Base-by-base conservation (phyloP, 2,797 vertebrate genomes). In the Coregonus ussuriensis region DNA sequence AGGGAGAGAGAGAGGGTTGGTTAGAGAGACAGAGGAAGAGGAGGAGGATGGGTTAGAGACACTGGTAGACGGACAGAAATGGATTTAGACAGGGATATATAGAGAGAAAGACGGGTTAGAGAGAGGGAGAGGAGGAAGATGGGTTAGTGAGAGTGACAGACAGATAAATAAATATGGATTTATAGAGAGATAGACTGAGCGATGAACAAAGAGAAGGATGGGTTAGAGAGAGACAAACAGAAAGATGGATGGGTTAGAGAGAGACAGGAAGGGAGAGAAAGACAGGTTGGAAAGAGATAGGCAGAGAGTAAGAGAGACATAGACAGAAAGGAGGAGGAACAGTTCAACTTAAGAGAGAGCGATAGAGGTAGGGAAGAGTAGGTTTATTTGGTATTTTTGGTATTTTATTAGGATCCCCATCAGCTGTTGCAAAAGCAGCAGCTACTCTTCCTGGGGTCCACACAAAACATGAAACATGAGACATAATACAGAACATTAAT, bases 241-340 rank as follows among this genome's bases (percentile, higher is more conserved):
- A 56, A 18, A 15, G 54, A 56, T 4, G n/a, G 14, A 31, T 3
- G 41, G 11, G 54, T 56, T 56, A 18, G 54, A n/a, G 6, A 56
- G 66, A 16, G 14, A 18, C 6, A 7, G 21, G 13, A 21, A 9
- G 62, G 11, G 53, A 15, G n/a, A n/a, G 7, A n/a, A 56, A 31
- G 18, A 62, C 4, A 62, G 52, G 13, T 52, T 52, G 51, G 35
- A 41, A 9, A 35, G 31, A 65, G 14, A 25, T 11, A 25, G 31
- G n/a, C 16, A 47, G 4, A 7, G 1, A 35, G 29, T 11, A 29
- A 21, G 37, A 21, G 18, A 56, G 54, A 56, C 16, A 13, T 0
- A 5, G 56, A 21, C 16, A 47, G 13, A 47, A 11, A 47, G 54
- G 29, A 37, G 41, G 82, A 11, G 77, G 81, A 76, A 78, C 78